These are phyloP conservation scores for Glareola pratincola DNA, from an alignment of 2,113 vertebrate species.

Conservation along the genomic window DNA sequence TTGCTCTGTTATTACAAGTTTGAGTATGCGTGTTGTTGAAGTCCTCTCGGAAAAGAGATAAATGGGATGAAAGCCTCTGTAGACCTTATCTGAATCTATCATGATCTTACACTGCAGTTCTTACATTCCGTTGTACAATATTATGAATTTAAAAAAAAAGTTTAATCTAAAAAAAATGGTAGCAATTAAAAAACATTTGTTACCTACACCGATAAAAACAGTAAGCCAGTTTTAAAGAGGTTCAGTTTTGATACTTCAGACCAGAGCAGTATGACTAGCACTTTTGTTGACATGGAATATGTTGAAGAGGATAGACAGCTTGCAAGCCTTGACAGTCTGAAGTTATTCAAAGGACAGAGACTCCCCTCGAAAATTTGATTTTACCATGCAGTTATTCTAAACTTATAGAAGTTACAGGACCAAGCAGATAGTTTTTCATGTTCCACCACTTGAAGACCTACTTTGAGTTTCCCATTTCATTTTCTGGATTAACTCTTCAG, in stretches of 20 bases:
- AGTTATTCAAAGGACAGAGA: neutral
- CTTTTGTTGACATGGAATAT: neutral
- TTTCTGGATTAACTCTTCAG: neutral
- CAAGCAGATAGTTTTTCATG: neutral
- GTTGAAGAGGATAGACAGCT: neutral
- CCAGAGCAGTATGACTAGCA: neutral
- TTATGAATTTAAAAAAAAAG: accelerated
- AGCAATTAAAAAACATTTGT: neutral
- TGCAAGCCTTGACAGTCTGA: neutral
- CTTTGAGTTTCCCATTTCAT: neutral
- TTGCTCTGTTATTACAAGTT: neutral
- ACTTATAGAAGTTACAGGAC: neutral
- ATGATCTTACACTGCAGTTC: neutral
- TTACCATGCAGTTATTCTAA: neutral
- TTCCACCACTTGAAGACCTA: neutral
- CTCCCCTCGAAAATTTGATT: neutral
- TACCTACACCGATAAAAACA: neutral
- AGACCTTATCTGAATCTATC: neutral
- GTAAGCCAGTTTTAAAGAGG: neutral
- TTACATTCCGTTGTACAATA: neutral
- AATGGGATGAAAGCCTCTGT: neutral
- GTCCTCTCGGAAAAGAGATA: neutral
- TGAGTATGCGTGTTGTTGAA: neutral
- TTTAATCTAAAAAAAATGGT: neutral
- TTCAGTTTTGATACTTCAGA: neutral